Percentiles rank a stretch among this genome's conserved stretches.
These are phyloP conservation scores for Pentamera pediparva DNA, from an alignment of 53 echinoderm and acorn worm genomes.

Conservation along the genomic window DNA sequence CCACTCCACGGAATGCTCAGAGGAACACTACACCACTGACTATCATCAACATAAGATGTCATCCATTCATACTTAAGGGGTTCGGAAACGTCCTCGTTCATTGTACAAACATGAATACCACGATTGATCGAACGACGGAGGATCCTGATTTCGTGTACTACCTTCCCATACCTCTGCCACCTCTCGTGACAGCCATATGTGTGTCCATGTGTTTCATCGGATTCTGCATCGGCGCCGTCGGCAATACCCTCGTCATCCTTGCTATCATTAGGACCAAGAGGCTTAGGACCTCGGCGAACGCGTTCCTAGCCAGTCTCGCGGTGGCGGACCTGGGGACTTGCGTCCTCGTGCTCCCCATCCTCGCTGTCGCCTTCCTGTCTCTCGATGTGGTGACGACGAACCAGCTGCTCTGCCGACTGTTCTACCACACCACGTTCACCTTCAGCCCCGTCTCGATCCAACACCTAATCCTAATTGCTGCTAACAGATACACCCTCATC, in stretches of 20 bases:
- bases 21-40: too few species aligned
- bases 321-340: slow-evolving; percentile 23
- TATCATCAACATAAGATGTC: too few species aligned
- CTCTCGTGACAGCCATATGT: too few species aligned
- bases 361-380: not conserved
- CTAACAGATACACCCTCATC: slow-evolving; percentile 6
- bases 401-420: not conserved
- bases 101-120: too few species aligned
- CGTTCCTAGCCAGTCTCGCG: slow-evolving; percentile 19
- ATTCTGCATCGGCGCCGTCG: not conserved
- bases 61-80: too few species aligned
- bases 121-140: too few species aligned
- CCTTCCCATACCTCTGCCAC: not conserved
- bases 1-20: too few species aligned
- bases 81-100: too few species aligned
- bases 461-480: slow-evolving; percentile 23
- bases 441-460: slow-evolving; percentile 31
- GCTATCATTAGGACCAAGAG: slow-evolving; percentile 5
- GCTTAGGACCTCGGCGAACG: slow-evolving; percentile 10
- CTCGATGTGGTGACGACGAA: slow-evolving; percentile 1
- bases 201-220: not conserved
- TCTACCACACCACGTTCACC: slow-evolving; percentile 10
- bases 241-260: slow-evolving; percentile 21
- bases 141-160: not conserved
- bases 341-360: slow-evolving; percentile 5